Base-by-base conservation (phyloP, 2,888 invertebrate species). In the Labia minor region DNA sequence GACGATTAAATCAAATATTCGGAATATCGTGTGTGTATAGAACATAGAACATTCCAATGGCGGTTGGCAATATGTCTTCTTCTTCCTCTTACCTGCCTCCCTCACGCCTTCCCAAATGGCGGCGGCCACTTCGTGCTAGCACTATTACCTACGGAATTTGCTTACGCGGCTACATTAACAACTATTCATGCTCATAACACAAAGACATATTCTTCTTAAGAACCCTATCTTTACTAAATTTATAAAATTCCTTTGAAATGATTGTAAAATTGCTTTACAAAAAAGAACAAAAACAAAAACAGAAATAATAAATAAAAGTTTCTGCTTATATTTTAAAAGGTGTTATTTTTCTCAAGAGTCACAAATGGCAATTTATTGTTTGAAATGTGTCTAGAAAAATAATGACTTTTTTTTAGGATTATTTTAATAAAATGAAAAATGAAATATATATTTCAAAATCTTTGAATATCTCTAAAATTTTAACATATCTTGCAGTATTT, bases 1-100 rank as follows among this genome's bases (percentile, higher is more conserved):
- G 49, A 49, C 49, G 49, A 49, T 49, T 49, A 49, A 49, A 49
- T 49, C 49, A 49, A 49, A 49, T 49, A 49, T 49, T 49, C 49
- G 49, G 16, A 49, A 49, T 49, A 49, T 49, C 49, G 49, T 49
- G 49, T 49, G 49, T 14, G n/a, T n/a, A n/a, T 16, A 3, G 49
- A 26, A 26, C 26, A 26, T 14, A 49, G 49, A 49, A 16, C 49
- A 49, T 49, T 49, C 49, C 49, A 14, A 49, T 49, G 49, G 8
- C 49, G 49, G 14, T 14, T 49, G 16, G n/a, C n/a, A 14, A 49
- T 49, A 49, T 49, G 49, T 49, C 49, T 49, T 49, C 8, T 3
- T 14, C 3, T 10, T n/a, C n/a, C n/a, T n/a, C n/a, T n/a, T n/a
- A n/a, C n/a, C n/a, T n/a, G n/a, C n/a, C n/a, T n/a, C n/a, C n/a